Evolutionary conservation across 2,797 vertebrate species (phyloP).

Genomic region (Argya squamiceps): DNA sequence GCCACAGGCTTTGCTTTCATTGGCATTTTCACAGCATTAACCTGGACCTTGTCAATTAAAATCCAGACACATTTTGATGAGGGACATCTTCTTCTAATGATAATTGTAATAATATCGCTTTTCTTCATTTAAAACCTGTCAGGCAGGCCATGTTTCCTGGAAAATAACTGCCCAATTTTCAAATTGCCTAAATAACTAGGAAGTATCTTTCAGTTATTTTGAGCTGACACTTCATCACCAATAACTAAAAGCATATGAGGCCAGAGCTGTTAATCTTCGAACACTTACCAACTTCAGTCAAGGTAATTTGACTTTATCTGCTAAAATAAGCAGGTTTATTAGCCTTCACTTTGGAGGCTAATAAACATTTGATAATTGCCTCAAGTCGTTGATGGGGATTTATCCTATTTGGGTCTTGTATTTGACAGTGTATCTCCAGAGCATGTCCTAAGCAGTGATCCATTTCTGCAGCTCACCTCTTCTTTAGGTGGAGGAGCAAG

Average conservation of each 20-base stretch:
- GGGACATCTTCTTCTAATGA: constrained; percentile 54
- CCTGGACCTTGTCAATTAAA: constrained; percentile 68
- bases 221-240: constrained; percentile 42
- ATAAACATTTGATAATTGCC: constrained; percentile 52
- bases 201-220: not conserved
- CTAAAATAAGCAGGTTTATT: constrained; percentile 51
- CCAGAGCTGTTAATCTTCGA: constrained; percentile 10
- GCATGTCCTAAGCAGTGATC: not conserved
- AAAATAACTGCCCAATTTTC: constrained; percentile 42
- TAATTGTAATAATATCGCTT: constrained; percentile 62
- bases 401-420: not conserved
- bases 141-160: constrained; percentile 18
- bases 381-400: not conserved
- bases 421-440: not conserved
- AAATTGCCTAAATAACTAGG: constrained; percentile 21
- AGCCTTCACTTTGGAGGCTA: constrained; percentile 21
- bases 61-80: constrained; percentile 60
- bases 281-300: constrained; percentile 11
- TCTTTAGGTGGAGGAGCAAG: not conserved
- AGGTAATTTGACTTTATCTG: constrained; percentile 35
- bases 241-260: constrained; percentile 23
- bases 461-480: not conserved
- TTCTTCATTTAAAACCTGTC: constrained; percentile 61
- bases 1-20: constrained; percentile 63
- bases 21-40: constrained; percentile 67